These are phyloP conservation scores for Amphiura filiformis DNA, from an alignment of 35 echinoderm and acorn worm genomes.

Conservation along the genomic window DNA sequence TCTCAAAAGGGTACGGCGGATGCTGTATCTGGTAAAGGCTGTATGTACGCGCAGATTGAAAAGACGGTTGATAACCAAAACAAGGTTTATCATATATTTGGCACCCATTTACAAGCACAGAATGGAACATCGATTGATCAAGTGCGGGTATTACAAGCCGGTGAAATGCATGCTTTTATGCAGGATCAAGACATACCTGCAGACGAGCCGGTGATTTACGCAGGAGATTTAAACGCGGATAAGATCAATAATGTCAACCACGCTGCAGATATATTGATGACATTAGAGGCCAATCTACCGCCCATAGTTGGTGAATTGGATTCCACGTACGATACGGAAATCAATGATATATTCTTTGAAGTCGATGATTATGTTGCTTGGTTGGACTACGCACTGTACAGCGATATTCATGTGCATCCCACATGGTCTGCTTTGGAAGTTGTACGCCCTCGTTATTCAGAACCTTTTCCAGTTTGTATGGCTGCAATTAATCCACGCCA, in stretches of 20 bases:
- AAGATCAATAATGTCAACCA: conserved; percentile 31
- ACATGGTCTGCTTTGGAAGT: conserved; percentile 37
- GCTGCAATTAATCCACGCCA: conserved; percentile 9
- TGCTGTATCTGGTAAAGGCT: conserved; percentile 72
- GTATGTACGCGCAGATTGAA: conserved; percentile 76
- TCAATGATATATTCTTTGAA: conserved; percentile 59
- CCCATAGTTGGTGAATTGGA: conserved; percentile 43
- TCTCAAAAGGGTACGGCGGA: conserved; percentile 47
- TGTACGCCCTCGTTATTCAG: conserved; percentile 29
- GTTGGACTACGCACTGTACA: conserved; percentile 83
- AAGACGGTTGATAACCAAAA: conserved; percentile 61
- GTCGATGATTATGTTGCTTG: conserved; percentile 18
- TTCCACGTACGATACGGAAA: conserved; percentile 58
- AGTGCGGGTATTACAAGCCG: conserved; percentile 64
- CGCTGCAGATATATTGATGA: conserved; percentile 46
- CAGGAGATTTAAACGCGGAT: conserved; percentile 88
- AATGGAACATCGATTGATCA: conserved; percentile 23
- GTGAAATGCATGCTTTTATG: conserved; percentile 71
- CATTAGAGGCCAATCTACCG: conserved; percentile 51
- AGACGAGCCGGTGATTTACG: conserved; percentile 85
- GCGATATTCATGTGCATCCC: conserved; percentile 60
- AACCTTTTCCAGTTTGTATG: conserved; percentile 69
- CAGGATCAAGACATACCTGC: conserved; percentile 46
- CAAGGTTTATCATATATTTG: conserved; percentile 77
- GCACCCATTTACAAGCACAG: conserved; percentile 76